Base-by-base conservation (phyloP, 2,113 vertebrate species). In the Cyanistes caeruleus region DNA sequence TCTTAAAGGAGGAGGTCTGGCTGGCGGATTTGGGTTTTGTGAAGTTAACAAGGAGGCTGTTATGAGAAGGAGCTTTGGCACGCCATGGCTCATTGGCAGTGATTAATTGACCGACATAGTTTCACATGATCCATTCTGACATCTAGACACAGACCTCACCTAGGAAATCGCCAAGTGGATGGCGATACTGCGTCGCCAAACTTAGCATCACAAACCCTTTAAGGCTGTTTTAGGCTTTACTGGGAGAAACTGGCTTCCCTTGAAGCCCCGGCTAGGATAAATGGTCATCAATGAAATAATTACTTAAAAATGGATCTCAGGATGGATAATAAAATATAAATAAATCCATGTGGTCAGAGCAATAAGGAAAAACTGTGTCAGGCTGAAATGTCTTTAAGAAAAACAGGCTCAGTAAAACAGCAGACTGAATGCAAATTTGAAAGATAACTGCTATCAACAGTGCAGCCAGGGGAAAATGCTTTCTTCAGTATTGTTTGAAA, bases 31-130 rank as follows among this genome's bases (percentile, higher is more conserved):
- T 90, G 77, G 31, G 70, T 77, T 94, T 95, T 78, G 84, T 56
- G 95, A 90, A 91, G 75, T 80, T 44, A 72, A 91, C 75, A 96
- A 94, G 89, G 89, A 96, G 67, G 86, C 93, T 0, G 85, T 92
- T 96, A 96, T 94, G 96, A 96, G 97, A 96, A 35, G 65, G 89
- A 88, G 83, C 93, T 96, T 97, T 91, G 92, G 97, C 97, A 89
- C 0, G 98, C 98, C 97, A 97, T 97, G 98, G 98, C 97, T 98
- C 98, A 98, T 98, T 98, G 98, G 97, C 90, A 96, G 97, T 98
- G 98, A 99, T 98, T 98, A 98, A 98, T 97, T 97, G 97, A 85
- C 97, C n/a, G 96, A 96, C 94, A 95, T 97, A 97, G 95, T 98
- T 98, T 97, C 98, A 98, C 96, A 97, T 98, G 98, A 98, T 98